Evolutionary conservation across 1,140 invertebrate genomes (phyloP), one percentile per base, ranked within the genome.

Genomic region (Ips nitidus): DNA sequence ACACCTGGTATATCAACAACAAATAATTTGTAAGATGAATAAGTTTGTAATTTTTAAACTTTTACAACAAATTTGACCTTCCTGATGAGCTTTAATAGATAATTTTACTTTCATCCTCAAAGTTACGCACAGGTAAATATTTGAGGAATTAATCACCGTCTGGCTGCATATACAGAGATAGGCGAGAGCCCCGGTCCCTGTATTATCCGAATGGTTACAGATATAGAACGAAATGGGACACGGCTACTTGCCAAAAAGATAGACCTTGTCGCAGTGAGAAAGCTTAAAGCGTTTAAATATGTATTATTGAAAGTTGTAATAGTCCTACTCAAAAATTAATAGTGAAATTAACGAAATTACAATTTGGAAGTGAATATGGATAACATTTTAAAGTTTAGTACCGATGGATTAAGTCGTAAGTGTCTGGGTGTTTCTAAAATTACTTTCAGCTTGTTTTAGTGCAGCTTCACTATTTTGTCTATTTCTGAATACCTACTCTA

Each of bases 181-280:
- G 41, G 45, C 8, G 45, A 8, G 43, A 64, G 36, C 57, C 6
- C 40, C n/a, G 42, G 57, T 41, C 37, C 8, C 1, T 37, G 8
- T 55, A 6, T 5, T 55, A 22, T 22, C 22, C 22, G 22, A 45
- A 45, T 45, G 3, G 53, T 56, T 56, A 36, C 53, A 7, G 39
- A 59, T 59, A 59, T 59, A 59, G 57, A 59, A 58, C 56, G 56
- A 41, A 58, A 59, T 59, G 8, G 57, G 41, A 59, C 38, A 8
- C 57, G 57, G 57, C 57, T 41, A 41, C 38, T 59, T 59, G 57
- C 57, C 57, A 59, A 59, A 59, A 58, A 59, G 41, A 41, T 50
- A 50, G 45, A 50, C 45, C 45, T 50, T 50, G 45, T 50, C 45
- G 7, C 45, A 50, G 45, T 50, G 45, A 8, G 45, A 50, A 22